phyloP scores from a whole-genome alignment of 2,888 invertebrate species.

The Scaptomyza cyrtandrae region DNA sequence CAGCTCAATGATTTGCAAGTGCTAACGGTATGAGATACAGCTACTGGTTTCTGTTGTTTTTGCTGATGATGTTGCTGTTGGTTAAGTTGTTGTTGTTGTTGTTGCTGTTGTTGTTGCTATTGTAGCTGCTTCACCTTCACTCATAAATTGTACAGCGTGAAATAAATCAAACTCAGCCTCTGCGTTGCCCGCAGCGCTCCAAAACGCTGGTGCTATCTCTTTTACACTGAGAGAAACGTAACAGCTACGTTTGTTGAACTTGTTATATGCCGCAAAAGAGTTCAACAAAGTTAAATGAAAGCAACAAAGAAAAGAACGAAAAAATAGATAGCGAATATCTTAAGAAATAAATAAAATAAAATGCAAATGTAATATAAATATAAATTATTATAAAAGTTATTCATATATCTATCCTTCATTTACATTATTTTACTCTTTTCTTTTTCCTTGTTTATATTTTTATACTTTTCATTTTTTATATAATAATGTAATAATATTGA shows the following conservation, averaged over 20 bases:
- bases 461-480: no score
- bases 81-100: conserved; percentile 31
- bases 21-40: conserved; percentile 26
- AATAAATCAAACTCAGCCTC: conserved; percentile 80
- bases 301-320: no score
- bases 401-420: no score
- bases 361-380: no score
- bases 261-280: no score
- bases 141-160: conserved; percentile 78
- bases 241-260: neutral
- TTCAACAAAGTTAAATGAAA: no score
- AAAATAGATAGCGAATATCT: no score
- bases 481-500: no score
- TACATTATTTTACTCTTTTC: no score
- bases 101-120: conserved; percentile 18
- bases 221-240: conserved; percentile 29
- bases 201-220: conserved; percentile 4
- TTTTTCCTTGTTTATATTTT: no score
- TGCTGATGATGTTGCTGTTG: conserved; percentile 23
- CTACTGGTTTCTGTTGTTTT: conserved; percentile 30
- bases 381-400: no score
- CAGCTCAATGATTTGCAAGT: conserved; percentile 63
- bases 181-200: conserved; percentile 19
- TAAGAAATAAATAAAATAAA: no score
- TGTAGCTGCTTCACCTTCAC: conserved; percentile 69